Percentiles rank a stretch among this genome's conserved stretches.
Conservation (phyloP, 2,113 vertebrate genomes). For the Triplophysa tibetana region DNA sequence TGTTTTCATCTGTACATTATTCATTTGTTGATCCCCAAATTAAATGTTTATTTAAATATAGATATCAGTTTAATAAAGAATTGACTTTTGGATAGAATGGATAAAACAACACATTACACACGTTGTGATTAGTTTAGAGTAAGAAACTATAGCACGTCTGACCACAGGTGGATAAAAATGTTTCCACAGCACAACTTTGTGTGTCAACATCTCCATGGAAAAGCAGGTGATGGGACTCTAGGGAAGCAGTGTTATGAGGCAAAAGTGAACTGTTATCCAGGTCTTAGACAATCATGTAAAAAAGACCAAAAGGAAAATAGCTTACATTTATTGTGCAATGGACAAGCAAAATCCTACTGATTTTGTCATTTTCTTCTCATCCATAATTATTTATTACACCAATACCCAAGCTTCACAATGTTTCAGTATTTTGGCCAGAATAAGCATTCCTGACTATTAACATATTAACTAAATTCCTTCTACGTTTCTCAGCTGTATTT, state of each 20-base stretch:
- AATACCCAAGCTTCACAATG: neutral
- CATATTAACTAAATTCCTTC: conserved; percentile 10
- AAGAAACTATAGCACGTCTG: neutral
- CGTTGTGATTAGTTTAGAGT: neutral
- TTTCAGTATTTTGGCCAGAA: conserved; percentile 4
- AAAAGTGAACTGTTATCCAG: neutral
- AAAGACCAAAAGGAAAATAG: neutral
- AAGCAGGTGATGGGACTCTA: conserved; percentile 39
- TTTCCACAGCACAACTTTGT: conserved; percentile 27
- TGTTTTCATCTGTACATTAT: neutral
- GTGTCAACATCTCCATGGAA: conserved; percentile 14
- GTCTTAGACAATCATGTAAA: conserved; percentile 7
- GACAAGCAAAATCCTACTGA: neutral
- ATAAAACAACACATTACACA: neutral
- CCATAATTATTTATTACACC: neutral
- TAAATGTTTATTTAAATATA: neutral
- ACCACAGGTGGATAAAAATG: neutral
- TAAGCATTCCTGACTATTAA: conserved; percentile 16
- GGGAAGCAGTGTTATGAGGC: conserved; percentile 30
- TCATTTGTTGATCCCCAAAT: no score
- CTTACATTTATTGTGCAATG: no score
- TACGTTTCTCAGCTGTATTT: conserved; percentile 19
- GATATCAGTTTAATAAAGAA: neutral
- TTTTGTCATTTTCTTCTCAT: neutral
- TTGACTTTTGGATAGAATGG: neutral